Evolutionary conservation across 2,797 vertebrate genomes (phyloP).

Genomic region (Nothura maculosa): DNA sequence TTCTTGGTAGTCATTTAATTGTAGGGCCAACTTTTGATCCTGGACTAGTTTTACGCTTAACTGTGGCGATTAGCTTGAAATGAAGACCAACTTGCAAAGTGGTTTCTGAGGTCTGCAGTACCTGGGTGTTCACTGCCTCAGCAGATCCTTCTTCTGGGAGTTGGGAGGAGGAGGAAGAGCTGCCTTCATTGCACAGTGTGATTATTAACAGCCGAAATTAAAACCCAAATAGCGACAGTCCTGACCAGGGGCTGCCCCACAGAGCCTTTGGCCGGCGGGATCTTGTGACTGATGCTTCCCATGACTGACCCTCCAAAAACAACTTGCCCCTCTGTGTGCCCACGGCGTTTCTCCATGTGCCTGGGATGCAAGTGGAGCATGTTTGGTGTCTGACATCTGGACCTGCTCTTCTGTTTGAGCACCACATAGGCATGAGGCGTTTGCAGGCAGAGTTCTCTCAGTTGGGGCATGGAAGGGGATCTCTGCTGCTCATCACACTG

Average conservation of each 20-base stretch:
- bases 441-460: not conserved
- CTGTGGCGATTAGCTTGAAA: not conserved
- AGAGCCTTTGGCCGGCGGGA: not conserved
- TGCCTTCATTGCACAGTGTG: accelerated
- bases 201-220: not conserved
- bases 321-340: not conserved
- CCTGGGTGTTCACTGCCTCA: not conserved
- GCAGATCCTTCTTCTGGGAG: not conserved
- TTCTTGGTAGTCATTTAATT: accelerated
- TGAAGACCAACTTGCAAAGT: not conserved
- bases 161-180: not conserved
- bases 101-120: not conserved
- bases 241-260: not conserved
- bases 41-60: not conserved
- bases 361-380: not conserved
- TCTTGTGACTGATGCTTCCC: not conserved
- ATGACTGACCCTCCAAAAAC: not conserved
- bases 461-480: not conserved
- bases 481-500: accelerated
- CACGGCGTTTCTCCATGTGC: not conserved
- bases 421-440: not conserved
- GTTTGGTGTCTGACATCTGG: not conserved
- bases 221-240: not conserved
- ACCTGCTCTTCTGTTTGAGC: not conserved
- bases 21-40: not conserved